Percentiles rank a stretch among this genome's conserved stretches.
Evolutionary conservation across 2,888 invertebrate species (phyloP).

Genomic region (Habrosyne pyritoides): DNA sequence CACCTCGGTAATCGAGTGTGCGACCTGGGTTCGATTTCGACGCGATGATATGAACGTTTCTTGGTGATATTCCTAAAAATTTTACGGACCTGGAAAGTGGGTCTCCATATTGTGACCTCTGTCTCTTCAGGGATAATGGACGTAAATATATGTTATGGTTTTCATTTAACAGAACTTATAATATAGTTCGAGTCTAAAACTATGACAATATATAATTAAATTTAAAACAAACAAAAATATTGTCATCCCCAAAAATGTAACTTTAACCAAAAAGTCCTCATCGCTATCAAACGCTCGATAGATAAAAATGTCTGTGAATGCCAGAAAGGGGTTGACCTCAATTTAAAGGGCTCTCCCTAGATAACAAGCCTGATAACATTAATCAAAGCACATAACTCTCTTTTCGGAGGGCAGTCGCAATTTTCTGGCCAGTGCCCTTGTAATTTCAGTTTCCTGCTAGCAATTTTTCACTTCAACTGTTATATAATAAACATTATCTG

Average conservation of each 20-base stretch:
- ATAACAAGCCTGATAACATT: conserved; percentile 78
- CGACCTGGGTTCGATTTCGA: too few relatives aligned
- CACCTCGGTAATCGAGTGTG: too few relatives aligned
- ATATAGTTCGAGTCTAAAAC: too few relatives aligned
- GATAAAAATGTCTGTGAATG: conserved; percentile 47
- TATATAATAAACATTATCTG: conserved; percentile 58
- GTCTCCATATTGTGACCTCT: too few relatives aligned
- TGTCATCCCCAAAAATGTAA: conserved; percentile 26
- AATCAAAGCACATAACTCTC: conserved; percentile 71
- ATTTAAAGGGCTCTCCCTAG: conserved; percentile 63
- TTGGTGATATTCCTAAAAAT: too few relatives aligned
- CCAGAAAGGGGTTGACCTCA: conserved; percentile 58
- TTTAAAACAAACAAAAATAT: conserved; percentile 22
- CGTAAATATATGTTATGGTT: too few relatives aligned
- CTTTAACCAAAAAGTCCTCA: conserved; percentile 23
- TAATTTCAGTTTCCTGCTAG: conserved; percentile 69
- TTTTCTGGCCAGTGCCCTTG: conserved; percentile 78
- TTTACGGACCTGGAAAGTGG: too few relatives aligned
- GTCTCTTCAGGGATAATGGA: too few relatives aligned
- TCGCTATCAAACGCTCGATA: conserved; percentile 24
- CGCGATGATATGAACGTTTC: too few relatives aligned
- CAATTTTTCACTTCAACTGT: conserved; percentile 71
- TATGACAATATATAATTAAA: not conserved
- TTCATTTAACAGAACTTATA: too few relatives aligned
- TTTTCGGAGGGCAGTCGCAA: conserved; percentile 55